Evolutionary conservation across 2,113 vertebrate species (phyloP), one percentile per base, ranked within the genome.

Genomic region (Trematomus loennbergii): DNA sequence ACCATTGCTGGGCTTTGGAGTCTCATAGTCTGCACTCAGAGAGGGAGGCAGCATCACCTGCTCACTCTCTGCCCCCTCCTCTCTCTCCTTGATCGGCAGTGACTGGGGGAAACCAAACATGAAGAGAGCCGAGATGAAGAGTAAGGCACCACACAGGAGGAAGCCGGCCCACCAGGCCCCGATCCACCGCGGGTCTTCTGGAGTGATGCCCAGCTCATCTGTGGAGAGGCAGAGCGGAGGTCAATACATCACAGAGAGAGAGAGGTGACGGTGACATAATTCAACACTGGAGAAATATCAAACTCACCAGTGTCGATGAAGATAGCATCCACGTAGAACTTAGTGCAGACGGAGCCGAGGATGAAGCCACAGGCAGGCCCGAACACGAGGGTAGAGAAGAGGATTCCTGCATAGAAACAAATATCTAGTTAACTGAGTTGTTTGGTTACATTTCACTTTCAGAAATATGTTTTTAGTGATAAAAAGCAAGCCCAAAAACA

Each of bases 161-260:
- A 99, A 99, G 90, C 98, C 98, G 0, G 94, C 97, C 98, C 98
- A 99, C 98, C 98, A 99, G 15, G 98, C 98, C 66, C 98, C 98
- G 1, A 99, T 99, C 98, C 98, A 99, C 54, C 97, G 96, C 0
- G 98, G 98, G 96, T 99, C 97, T 0, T 99, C 98, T 0, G 97
- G 96, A 11, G 96, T 97, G 88, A 99, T 97, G 92, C 94, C 93
- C 94, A 99, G 94, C 71, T 93, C 95, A 84, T 93, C 98, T 99
- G 94, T 0, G 54, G 15, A 52, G 64, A 60, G 40, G 64, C n/a
- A 64, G 29, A 45, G 36, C 9, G 25, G 3, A 3, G 17, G 52
- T 87, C 48, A 82, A 16, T 9, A 25, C 22, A 46, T 3, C 1
- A 12, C 59, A 45, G 1, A 43, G 2, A 12, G 25, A 63, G 18